Base-by-base conservation (phyloP, 2,797 vertebrate species). In the Sebastes goodei region DNA sequence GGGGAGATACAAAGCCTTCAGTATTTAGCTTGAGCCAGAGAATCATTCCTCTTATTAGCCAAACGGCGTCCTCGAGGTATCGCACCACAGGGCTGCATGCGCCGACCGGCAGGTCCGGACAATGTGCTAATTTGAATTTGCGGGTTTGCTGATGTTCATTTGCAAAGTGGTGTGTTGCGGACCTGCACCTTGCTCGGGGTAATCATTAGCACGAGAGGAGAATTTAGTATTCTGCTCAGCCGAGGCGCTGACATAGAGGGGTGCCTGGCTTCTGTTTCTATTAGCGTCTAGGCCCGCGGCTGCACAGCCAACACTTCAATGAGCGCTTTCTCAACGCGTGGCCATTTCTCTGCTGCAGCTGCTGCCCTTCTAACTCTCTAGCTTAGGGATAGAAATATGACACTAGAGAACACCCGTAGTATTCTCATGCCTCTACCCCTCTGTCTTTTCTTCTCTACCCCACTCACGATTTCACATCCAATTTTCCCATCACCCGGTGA, bases 181-280 rank as follows among this genome's bases (percentile, higher is more conserved):
- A 83, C 85, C 68, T 72, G 85, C 86, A 81, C 88, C 84, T 90
- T 89, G 90, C 94, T 90, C 63, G 83, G 86, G 91, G 89, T 90
- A 80, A 93, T 93, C 89, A 94, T 95, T 94, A 95, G 87, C 87
- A 84, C 80, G 46, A 84, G 90, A 87, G 83, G 78, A 76, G 86
- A 90, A 68, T 90, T 94, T 91, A 86, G 89, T 89, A 92, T 92
- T 91, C 93, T 38, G 81, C 91, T 88, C 89, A 88, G 89, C 81
- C 1, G 65, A 78, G 68, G 71, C 85, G 6, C 85, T 91, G 89
- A 92, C 92, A 91, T 21, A 64, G 83, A 87, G 84, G 82, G 81
- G 83, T 90, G 90, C 84, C 83, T 74, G 88, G 86, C 89, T 92
- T 93, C 92, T 93, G 89, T 89, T 92, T 92, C 90, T 91, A 93